phyloP scores from a whole-genome alignment of 2,888 invertebrate species.

The Nomada ferruginata region DNA sequence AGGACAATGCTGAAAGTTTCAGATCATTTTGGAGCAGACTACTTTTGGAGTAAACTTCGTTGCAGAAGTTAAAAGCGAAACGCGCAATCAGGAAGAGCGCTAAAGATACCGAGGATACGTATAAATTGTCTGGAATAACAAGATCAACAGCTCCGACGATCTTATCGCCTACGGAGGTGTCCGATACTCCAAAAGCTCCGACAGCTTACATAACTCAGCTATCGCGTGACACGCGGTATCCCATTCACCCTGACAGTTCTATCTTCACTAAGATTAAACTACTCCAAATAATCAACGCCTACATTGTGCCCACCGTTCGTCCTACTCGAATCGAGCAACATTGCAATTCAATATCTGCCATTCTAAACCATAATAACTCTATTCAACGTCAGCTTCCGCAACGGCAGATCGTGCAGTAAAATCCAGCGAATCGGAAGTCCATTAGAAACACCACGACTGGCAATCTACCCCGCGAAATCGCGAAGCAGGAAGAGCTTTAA shows the following conservation, averaged over 20 bases:
- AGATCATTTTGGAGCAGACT: too few species aligned
- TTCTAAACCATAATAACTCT: too few species aligned
- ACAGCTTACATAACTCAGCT: background rate
- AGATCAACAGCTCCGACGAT: background rate
- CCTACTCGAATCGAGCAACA: background rate
- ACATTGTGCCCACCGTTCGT: background rate
- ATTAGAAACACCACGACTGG: background rate
- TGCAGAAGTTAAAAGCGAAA: background rate
- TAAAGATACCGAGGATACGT: too few species aligned
- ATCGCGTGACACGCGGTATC: background rate
- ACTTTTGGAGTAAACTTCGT: background rate
- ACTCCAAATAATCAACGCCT: background rate
- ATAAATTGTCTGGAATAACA: background rate
- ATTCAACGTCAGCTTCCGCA: too few species aligned
- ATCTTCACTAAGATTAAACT: background rate
- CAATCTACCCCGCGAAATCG: constrained; percentile 14
- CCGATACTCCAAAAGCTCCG: constrained; percentile 1
- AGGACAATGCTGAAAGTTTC: too few species aligned
- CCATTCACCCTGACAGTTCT: background rate
- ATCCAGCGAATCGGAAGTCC: too few species aligned
- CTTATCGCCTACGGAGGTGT: constrained; percentile 14
- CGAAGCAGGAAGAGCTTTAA: background rate
- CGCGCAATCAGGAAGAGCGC: background rate
- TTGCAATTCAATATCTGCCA: too few species aligned
- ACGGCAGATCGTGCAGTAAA: too few species aligned